These are phyloP conservation scores for Oscheius myriophilus DNA, from an alignment of 2,888 invertebrate species.

Conservation along the genomic window DNA sequence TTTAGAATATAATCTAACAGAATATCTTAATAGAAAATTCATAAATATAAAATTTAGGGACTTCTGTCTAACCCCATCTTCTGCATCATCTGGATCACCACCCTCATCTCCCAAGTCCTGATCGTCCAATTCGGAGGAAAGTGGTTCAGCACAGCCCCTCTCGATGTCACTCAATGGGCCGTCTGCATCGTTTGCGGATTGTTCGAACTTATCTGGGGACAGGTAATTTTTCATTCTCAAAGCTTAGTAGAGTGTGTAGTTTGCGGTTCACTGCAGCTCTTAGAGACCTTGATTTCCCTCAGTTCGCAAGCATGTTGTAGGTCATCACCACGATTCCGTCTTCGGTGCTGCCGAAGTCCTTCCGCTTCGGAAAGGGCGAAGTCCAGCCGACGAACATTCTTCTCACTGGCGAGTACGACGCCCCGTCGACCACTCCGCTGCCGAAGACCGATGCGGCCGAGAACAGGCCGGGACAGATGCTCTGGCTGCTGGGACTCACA, in stretches of 20 bases:
- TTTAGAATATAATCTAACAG: background rate
- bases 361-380: slow-evolving; percentile 68
- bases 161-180: slow-evolving; percentile 49
- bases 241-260: slow-evolving; percentile 1
- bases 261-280: background rate
- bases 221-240: slow-evolving; percentile 75
- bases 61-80: slow-evolving; percentile 97
- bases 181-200: slow-evolving; percentile 72
- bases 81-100: slow-evolving; percentile 96
- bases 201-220: slow-evolving; percentile 96
- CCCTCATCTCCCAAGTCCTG: slow-evolving; percentile 89
- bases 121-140: slow-evolving; percentile 93
- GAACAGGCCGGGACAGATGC: slow-evolving; percentile 65
- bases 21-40: background rate
- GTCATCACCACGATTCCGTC: slow-evolving; percentile 66
- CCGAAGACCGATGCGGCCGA: slow-evolving; percentile 32
- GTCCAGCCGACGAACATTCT: slow-evolving; percentile 67
- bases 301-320: slow-evolving; percentile 40
- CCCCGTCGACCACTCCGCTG: slow-evolving; percentile 43
- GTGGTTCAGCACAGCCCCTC: slow-evolving; percentile 54
- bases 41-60: slow-evolving; percentile 87
- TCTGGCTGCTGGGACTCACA: slow-evolving; percentile 68
- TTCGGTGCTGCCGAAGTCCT: slow-evolving; percentile 64
- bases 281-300: background rate
- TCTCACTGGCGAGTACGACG: slow-evolving; percentile 60